Evolutionary conservation across 2,797 vertebrate genomes (phyloP), one percentile per base, ranked within the genome.

Genomic region (Phoebastria nigripes): DNA sequence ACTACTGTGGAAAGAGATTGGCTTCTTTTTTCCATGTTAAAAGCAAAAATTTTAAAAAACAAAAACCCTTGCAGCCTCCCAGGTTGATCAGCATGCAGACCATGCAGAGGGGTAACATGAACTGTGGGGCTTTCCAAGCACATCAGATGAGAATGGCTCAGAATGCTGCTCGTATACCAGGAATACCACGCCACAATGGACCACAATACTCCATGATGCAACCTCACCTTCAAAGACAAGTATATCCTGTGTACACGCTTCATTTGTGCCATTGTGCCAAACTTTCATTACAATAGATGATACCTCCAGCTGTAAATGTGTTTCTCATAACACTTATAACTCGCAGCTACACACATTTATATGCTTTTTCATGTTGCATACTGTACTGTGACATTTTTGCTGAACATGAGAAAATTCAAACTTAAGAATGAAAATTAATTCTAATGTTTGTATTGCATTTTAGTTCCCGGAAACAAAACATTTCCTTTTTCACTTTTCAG

Each of bases 61-160:
- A 95, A 91, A 97, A 87, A 95, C 93, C 94, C 96, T 98, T 98
- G 94, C 96, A 99, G 99, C 99, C 99, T 97, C 99, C 99, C 44
- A 98, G 99, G 96, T 99, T 99, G 97, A 99, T 99, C 98, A 99
- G 99, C 98, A 99, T 99, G 99, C 99, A 99, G 98, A 98, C 98
- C 95, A 98, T 99, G 97, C 99, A 99, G 95, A 98, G 99, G 97
- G 98, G 98, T 87, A 99, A 98, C 78, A 99, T 99, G 97, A 99
- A 99, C 94, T 99, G 99, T 91, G 98, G 99, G 87, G 98, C 99
- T 93, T 99, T 98, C 97, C 98, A 99, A 95, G 98, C 99, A 83
- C 99, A 99, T 96, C 99, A 99, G 94, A 99, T 99, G 98, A 99
- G 99, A 97, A 98, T 99, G 97, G 98, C 99, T 94, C 98, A 98